These are phyloP conservation scores for Amphipoea oculea DNA, from an alignment of 2,888 invertebrate species.

Conservation along the genomic window DNA sequence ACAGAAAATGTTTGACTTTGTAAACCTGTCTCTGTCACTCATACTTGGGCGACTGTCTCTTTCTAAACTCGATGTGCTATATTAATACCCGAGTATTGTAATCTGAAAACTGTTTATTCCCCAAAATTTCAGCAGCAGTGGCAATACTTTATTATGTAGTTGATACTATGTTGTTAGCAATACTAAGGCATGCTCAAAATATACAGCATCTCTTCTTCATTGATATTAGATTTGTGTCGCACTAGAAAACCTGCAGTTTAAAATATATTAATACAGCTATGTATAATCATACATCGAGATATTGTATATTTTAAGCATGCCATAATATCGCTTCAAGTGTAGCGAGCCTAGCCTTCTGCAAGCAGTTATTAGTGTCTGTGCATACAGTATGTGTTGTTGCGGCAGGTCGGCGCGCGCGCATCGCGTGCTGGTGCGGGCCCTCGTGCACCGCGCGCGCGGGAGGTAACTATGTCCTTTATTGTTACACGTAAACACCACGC, in stretches of 20 bases:
- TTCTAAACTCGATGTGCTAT: no score
- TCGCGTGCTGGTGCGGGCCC: slow-evolving; percentile 6
- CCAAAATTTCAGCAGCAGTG: neutral
- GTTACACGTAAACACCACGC: neutral
- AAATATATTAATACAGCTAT: no score
- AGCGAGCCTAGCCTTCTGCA: neutral
- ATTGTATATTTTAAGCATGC: neutral
- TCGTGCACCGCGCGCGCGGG: slow-evolving; percentile 18
- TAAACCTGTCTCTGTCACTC: no score
- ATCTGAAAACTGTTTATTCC: neutral
- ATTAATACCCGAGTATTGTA: no score
- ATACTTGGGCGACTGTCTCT: no score
- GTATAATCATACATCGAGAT: neutral
- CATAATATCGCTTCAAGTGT: neutral
- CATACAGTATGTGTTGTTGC: no score
- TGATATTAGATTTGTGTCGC: no score
- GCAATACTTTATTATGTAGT: neutral
- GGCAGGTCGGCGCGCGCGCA: slow-evolving; percentile 15
- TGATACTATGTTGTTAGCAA: neutral
- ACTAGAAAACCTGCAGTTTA: no score
- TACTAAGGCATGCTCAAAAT: no score
- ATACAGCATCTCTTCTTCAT: no score
- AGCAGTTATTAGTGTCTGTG: no score
- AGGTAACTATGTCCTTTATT: slow-evolving; percentile 17
- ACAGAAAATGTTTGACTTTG: no score